A percentile compares a stretch with the other conserved stretches of the same genome.
phyloP scores from a whole-genome alignment of 1,140 invertebrate genomes.

The Drosophila ficusphila region DNA sequence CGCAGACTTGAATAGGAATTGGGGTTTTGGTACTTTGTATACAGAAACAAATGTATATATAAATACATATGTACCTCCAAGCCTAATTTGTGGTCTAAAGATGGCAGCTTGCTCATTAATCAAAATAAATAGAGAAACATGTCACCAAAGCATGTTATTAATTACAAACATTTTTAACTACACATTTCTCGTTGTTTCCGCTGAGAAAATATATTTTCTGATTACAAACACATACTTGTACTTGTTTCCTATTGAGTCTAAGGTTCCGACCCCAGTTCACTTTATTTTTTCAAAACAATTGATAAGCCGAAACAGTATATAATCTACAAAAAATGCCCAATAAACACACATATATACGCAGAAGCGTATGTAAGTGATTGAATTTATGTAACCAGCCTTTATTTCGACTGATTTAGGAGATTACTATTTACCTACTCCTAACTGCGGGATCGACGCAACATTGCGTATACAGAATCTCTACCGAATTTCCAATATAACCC shows the following conservation, averaged over 20 bases:
- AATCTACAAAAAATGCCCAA: slow-evolving; percentile 9
- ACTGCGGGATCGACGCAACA: no score
- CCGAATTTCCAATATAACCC: neutral
- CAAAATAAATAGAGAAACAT: slow-evolving; percentile 48
- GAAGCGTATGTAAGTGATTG: no score
- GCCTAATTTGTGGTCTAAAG: slow-evolving; percentile 6
- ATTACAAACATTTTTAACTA: neutral
- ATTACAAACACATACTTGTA: no score
- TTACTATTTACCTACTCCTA: neutral
- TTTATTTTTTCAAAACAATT: neutral
- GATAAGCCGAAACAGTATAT: slow-evolving; percentile 5
- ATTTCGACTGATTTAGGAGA: slow-evolving; percentile 1
- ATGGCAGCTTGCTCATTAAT: slow-evolving; percentile 43
- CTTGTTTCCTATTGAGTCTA: neutral
- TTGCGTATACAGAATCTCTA: neutral
- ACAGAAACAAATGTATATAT: neutral
- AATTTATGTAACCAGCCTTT: slow-evolving; percentile 13
- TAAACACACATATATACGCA: no score
- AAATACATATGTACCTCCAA: slow-evolving; percentile 6
- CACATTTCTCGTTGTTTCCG: no score
- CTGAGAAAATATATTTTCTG: no score
- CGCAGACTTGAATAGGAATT: no score
- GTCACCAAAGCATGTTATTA: neutral
- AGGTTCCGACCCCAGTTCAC: neutral
- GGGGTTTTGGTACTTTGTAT: neutral